Conservation (phyloP, 2,888 invertebrate species). For the Baccha elongata region DNA sequence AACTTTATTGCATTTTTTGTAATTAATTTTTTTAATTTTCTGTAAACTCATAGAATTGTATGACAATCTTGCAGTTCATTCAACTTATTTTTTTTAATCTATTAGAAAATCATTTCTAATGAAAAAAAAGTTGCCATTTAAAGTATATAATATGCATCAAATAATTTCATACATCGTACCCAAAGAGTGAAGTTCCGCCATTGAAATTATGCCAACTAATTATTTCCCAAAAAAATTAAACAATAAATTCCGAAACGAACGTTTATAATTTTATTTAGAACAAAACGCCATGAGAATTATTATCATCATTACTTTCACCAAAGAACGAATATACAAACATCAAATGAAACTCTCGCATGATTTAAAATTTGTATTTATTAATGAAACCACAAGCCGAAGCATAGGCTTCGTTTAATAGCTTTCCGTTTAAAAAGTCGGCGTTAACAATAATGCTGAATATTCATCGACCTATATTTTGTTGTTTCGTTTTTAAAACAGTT, state of each 20-base stretch:
- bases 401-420: neutral
- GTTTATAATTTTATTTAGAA: slow-evolving; percentile 25
- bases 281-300: slow-evolving; percentile 28
- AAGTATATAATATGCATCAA: too few relatives aligned
- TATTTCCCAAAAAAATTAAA: neutral
- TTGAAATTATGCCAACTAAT: too few relatives aligned
- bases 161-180: too few relatives aligned
- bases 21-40: too few relatives aligned
- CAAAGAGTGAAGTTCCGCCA: too few relatives aligned
- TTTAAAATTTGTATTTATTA: slow-evolving; percentile 27
- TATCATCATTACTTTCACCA: slow-evolving; percentile 47
- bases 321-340: slow-evolving; percentile 15
- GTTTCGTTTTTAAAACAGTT: slow-evolving; percentile 11
- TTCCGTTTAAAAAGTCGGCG: neutral
- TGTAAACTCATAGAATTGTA: too few relatives aligned
- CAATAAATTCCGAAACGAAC: neutral
- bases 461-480: slow-evolving; percentile 30
- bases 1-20: too few relatives aligned
- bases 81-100: too few relatives aligned
- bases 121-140: too few relatives aligned
- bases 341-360: slow-evolving; percentile 30
- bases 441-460: slow-evolving; percentile 17
- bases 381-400: slow-evolving; percentile 12
- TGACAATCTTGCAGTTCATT: too few relatives aligned
- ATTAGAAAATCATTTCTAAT: too few relatives aligned